Evolutionary conservation across 2,888 invertebrate genomes (phyloP), one percentile per base, ranked within the genome.

Genomic region (Escarpia spicata): DNA sequence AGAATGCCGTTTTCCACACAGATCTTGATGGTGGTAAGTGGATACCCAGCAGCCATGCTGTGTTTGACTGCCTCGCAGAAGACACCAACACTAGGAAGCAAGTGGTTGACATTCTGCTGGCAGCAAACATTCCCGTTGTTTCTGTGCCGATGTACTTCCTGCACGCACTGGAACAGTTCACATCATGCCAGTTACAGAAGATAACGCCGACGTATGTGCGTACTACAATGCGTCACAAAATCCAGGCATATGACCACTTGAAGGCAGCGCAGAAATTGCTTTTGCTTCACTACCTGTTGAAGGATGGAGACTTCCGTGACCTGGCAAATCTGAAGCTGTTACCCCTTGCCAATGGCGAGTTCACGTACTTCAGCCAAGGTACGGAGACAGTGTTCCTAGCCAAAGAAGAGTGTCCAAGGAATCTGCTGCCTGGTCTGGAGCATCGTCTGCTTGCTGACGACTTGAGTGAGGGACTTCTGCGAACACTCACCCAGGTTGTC

Each of bases 1-100:
- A 91, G n/a, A 75, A 75, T 75, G 75, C 93, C 10, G 89, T 94
- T 1, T 92, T 94, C 92, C 92, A 92, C 90, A 93, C 93, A 15
- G 31, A 45, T 6, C 37, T 37, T 15, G 75, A 37, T 9, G 92
- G 92, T 9, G 93, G 94, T 3, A 90, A 58, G n/a, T 94, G 94
- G 94, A 75, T 94, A 26, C n/a, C 26, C 26, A 43, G 93, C 2
- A 90, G 89, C 12, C 93, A 94, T 10, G 90, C 92, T 52, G 92
- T 94, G 45, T 93, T 94, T 92, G 94, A 94, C 92, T 94, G 94
- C 75, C 52, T 92, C 91, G 93, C 92, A 92, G 93, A 94, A 26
- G 89, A 91, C 2, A 31, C 58, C 10, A 75, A 92, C 52, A 92
- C 92, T 15, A 92, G 89, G 26, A 15, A 31, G 19, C 43, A 92